Evolutionary conservation across 2,113 vertebrate species (phyloP).

Genomic region (Macaca fascicularis): T2T-MFA8v1.1 NC_088376.1:160623001-160623500

Average conservation of each 20-base stretch:
- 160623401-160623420: neutral
- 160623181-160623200: neutral
- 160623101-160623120: neutral
- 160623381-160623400: neutral
- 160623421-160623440: neutral
- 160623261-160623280: neutral
- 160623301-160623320: neutral
- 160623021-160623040: neutral
- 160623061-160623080: neutral
- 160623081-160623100: neutral
- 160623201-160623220: neutral
- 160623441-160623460: neutral
- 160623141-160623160: neutral
- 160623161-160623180: neutral
- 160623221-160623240: neutral
- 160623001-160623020: neutral
- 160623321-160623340: neutral
- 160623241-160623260: neutral
- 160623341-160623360: neutral
- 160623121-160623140: neutral
- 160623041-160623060: neutral
- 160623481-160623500: neutral
- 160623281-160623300: neutral
- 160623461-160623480: conserved; percentile 6
- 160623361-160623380: neutral